Evolutionary conservation across 2,888 invertebrate species (phyloP), one percentile per base, ranked within the genome.

Genomic region (Lycocerus yunnanus): DNA sequence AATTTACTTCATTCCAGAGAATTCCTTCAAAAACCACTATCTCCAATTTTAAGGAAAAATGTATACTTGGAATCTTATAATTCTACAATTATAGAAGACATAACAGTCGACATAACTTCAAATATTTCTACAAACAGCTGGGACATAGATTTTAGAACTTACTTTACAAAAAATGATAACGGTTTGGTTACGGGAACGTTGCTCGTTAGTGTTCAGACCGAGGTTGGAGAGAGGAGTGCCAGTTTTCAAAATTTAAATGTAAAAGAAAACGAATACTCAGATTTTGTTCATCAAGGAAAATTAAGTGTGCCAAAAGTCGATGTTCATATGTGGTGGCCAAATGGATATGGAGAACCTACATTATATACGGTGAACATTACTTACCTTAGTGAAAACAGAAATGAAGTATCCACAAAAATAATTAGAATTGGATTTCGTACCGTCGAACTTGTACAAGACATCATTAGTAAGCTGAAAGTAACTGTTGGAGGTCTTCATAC

Each of bases 251-350:
- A 75, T 8, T 67, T 81, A n/a, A 68, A 78, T 27, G 60, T 74
- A 21, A 70, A 59, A 3, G 68, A 77, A 66, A 79, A 81, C 71
- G 74, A 77, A 13, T 76, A 80, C 78, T 85, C 85, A 5, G 88
- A 88, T 81, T 80, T 88, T 18, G 79, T 85, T 66, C 78, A 77
- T 16, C 18, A 13, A 5, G 24, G 58, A 11, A 58, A 15, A 8
- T 60, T 61, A n/a, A 21, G 74, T 8, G 70, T 79, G 63, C 73
- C 81, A 5, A 83, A 91, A 90, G 81, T 85, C 24, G 81, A 85
- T 66, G 90, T 94, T 0, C 84, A 90, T 61, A 81, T 90, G 15
- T 99, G 99, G 99, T 99, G 98, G 98, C 99, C 99, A 0, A 97
- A 97, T 86, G 98, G 97, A 18, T 94, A 92, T 82, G 97, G 97